A percentile compares a stretch with the other conserved stretches of the same genome.
Conservation (phyloP, 2,113 vertebrate species). For the Nymphicus hollandicus region DNA sequence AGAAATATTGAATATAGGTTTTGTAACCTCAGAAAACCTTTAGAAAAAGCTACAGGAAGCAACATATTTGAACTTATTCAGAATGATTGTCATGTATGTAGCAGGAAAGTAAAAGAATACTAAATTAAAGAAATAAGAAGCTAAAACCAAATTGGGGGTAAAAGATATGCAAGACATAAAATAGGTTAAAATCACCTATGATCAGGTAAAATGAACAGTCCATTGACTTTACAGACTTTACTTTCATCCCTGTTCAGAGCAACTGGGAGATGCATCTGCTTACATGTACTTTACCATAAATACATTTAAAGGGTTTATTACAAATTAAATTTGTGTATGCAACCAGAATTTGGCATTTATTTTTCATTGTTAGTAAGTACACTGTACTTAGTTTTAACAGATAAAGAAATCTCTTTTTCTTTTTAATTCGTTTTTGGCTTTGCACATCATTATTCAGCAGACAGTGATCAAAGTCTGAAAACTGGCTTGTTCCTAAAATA, state of each 20-base stretch:
- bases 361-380: neutral
- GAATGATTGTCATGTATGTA: neutral
- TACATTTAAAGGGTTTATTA: neutral
- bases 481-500: neutral
- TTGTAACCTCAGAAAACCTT: neutral
- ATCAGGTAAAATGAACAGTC: neutral
- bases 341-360: neutral
- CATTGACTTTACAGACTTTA: neutral
- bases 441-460: neutral
- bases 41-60: neutral
- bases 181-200: neutral
- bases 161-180: neutral
- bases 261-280: neutral
- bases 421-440: neutral
- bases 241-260: neutral
- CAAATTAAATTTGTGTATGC: neutral
- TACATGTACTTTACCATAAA: neutral
- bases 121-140: neutral
- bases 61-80: neutral
- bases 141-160: neutral
- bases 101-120: neutral
- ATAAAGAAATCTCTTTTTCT: neutral
- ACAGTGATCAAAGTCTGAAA: neutral
- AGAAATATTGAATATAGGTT: neutral
- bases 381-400: neutral